A percentile compares a stretch with the other conserved stretches of the same genome.
These are phyloP conservation scores for Acrocera orbiculus DNA, from an alignment of 2,888 invertebrate genomes.

Conservation along the genomic window DNA sequence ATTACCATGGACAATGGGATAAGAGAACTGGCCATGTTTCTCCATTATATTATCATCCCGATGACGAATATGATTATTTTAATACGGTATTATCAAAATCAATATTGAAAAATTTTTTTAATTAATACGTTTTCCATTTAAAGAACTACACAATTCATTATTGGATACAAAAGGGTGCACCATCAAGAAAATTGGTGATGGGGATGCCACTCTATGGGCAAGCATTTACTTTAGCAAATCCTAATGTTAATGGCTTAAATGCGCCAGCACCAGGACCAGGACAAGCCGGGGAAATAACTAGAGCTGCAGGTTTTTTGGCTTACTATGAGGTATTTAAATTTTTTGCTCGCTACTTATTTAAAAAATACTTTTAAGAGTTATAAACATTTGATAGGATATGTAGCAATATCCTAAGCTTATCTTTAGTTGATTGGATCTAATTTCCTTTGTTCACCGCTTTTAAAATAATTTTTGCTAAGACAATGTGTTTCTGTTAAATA, in stretches of 20 bases:
- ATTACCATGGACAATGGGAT: conserved; percentile 85
- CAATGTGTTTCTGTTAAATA: not conserved
- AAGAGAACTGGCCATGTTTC: conserved; percentile 81
- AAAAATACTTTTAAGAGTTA: not conserved
- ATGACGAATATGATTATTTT: conserved; percentile 64
- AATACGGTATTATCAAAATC: conserved; percentile 62
- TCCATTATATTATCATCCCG: conserved; percentile 64
- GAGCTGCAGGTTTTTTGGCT: conserved; percentile 69
- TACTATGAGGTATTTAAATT: conserved; percentile 59
- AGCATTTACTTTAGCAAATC: conserved; percentile 51
- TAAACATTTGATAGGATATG: too few relatives aligned
- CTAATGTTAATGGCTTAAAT: conserved; percentile 47
- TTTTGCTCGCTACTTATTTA: not conserved
- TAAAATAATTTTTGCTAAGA: too few relatives aligned
- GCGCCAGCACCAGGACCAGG: conserved; percentile 61
- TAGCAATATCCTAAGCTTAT: too few relatives aligned
- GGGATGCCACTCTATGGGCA: conserved; percentile 83
- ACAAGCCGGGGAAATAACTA: conserved; percentile 67
- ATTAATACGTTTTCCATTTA: not conserved
- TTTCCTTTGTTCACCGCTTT: too few relatives aligned
- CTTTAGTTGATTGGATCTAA: too few relatives aligned
- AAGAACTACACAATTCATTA: conserved; percentile 76
- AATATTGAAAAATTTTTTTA: not conserved
- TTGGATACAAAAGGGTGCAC: conserved; percentile 74
- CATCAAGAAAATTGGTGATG: conserved; percentile 65